phyloP scores from a whole-genome alignment of 1,140 invertebrate species.

The Asobara japonica region DNA sequence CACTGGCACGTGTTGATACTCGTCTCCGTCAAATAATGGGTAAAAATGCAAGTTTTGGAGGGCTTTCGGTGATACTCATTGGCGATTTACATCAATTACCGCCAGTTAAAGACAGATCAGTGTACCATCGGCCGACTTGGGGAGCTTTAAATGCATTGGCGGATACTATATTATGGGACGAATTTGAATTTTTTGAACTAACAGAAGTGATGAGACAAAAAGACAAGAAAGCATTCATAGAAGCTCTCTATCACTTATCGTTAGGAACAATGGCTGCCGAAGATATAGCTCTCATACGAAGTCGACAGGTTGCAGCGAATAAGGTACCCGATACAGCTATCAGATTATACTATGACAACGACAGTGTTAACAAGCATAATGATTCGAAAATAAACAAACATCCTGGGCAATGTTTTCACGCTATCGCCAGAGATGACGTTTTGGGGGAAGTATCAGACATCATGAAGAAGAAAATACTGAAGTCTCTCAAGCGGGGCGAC shows the following conservation, averaged over 20 bases:
- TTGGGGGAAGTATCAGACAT: background rate
- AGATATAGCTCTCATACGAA: constrained; percentile 22
- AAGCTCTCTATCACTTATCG: constrained; percentile 40
- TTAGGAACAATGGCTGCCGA: constrained; percentile 27
- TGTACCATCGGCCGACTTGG: too few relatives aligned
- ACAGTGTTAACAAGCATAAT: constrained; percentile 26
- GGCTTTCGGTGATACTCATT: too few relatives aligned
- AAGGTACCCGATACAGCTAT: constrained; percentile 22
- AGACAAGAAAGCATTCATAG: constrained; percentile 40
- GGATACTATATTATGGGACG: too few relatives aligned
- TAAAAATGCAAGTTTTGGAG: too few relatives aligned
- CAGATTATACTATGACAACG: constrained; percentile 29
- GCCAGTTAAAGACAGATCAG: too few relatives aligned
- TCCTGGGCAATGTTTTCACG: constrained; percentile 5
- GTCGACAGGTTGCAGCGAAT: constrained; percentile 20
- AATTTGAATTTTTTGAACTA: too few relatives aligned
- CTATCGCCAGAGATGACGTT: constrained; percentile 20
- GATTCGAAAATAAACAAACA: constrained; percentile 22
- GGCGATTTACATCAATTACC: too few relatives aligned
- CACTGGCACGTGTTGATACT: too few relatives aligned
- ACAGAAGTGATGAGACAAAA: constrained; percentile 45
- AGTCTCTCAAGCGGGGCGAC: too few relatives aligned
- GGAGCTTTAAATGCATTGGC: too few relatives aligned
- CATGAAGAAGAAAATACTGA: background rate
- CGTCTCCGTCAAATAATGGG: too few relatives aligned